phyloP scores from a whole-genome alignment of 2,113 vertebrate species.

The Periophthalmodon schlosseri region DNA sequence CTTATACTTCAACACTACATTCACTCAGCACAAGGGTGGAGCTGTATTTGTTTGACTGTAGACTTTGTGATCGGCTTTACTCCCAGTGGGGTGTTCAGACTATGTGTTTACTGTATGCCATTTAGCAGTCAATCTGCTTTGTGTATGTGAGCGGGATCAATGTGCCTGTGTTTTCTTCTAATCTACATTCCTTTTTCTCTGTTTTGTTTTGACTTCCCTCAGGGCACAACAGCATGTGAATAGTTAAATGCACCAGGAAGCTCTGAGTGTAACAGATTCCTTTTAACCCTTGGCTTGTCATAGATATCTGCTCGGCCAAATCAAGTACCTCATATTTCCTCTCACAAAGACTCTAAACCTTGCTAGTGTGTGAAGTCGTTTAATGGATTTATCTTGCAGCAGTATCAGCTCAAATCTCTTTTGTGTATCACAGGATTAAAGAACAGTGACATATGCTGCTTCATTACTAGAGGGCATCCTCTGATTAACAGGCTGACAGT shows the following conservation, averaged over 20 bases:
- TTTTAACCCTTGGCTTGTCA: slow-evolving; percentile 35
- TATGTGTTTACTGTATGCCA: slow-evolving; percentile 70
- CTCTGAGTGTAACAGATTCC: slow-evolving; percentile 47
- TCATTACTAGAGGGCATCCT: slow-evolving; percentile 17
- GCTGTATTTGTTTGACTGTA: slow-evolving; percentile 54
- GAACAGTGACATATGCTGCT: slow-evolving; percentile 20
- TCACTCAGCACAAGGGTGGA: slow-evolving; percentile 55
- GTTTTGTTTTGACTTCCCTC: slow-evolving; percentile 63
- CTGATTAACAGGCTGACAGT: slow-evolving; percentile 41
- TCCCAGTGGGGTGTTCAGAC: slow-evolving; percentile 69
- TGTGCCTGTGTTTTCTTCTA: slow-evolving; percentile 56
- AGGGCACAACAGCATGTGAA: slow-evolving; percentile 47
- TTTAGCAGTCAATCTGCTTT: slow-evolving; percentile 64
- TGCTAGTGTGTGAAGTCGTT: slow-evolving; percentile 3
- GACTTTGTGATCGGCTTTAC: slow-evolving; percentile 70
- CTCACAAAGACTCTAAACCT: neutral
- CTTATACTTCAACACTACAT: slow-evolving; percentile 10
- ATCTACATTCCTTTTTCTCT: slow-evolving; percentile 54
- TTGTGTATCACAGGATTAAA: slow-evolving; percentile 37
- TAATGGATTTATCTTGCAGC: slow-evolving; percentile 19
- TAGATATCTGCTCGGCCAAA: slow-evolving; percentile 12
- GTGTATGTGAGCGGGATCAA: slow-evolving; percentile 36
- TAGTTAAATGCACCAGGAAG: slow-evolving; percentile 63
- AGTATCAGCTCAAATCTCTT: slow-evolving; percentile 31
- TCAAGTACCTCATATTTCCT: slow-evolving; percentile 2